Percentiles rank a stretch among this genome's conserved stretches.
Conservation (phyloP, 2,888 invertebrate species). For the Melieria crassipennis region DNA sequence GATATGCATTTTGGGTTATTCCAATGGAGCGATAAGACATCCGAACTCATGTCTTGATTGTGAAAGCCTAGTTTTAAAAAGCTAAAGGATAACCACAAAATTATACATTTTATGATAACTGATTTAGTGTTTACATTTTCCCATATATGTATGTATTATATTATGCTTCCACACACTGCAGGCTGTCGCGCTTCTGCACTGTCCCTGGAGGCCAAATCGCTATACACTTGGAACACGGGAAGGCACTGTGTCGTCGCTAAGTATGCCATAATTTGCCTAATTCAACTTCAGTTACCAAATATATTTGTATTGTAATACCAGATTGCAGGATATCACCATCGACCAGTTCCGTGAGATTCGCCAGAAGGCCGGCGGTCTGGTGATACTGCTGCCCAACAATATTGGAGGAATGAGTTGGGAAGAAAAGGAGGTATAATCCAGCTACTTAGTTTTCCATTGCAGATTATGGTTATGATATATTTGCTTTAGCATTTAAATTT, state of each 20-base stretch:
- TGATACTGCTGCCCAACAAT: slow-evolving; percentile 84
- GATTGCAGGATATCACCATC: slow-evolving; percentile 80
- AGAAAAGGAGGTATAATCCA: slow-evolving; percentile 72
- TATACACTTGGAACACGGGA: slow-evolving; percentile 86
- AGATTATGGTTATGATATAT: not conserved
- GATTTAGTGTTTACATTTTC: too few relatives aligned
- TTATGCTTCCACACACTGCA: slow-evolving; percentile 55
- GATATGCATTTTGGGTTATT: too few relatives aligned
- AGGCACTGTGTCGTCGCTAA: slow-evolving; percentile 88
- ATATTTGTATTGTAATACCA: slow-evolving; percentile 38
- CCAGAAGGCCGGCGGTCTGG: slow-evolving; percentile 83
- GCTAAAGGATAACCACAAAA: too few relatives aligned
- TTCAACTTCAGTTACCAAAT: not conserved
- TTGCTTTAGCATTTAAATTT: slow-evolving; percentile 74
- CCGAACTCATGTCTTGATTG: too few relatives aligned
- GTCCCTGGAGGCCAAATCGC: slow-evolving; percentile 88
- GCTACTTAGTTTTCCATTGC: not conserved
- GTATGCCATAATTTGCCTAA: slow-evolving; percentile 44
- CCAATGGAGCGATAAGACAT: too few relatives aligned
- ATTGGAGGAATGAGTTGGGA: slow-evolving; percentile 72
- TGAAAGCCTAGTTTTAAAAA: too few relatives aligned
- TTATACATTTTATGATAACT: too few relatives aligned
- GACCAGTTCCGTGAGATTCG: slow-evolving; percentile 81
- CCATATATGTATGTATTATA: too few relatives aligned
- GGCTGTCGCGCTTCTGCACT: slow-evolving; percentile 87